Evolutionary conservation across 2,797 vertebrate genomes (phyloP).

Genomic region (Mormyrops boulengeri): DNA sequence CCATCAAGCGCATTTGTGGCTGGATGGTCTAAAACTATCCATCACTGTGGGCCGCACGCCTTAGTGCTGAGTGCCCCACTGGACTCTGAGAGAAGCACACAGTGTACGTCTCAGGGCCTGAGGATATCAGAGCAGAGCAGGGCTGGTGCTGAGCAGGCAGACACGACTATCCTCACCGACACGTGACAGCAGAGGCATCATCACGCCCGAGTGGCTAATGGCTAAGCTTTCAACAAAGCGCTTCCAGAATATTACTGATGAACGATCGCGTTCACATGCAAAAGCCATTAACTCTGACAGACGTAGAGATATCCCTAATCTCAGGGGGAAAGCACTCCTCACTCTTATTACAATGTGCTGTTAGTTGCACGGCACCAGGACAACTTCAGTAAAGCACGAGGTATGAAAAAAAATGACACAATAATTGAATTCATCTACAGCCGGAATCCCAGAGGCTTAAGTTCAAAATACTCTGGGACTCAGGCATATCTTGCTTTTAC

Average conservation of each 20-base stretch:
- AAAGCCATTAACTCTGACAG: background rate
- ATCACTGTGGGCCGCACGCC: background rate
- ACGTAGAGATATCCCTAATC: background rate
- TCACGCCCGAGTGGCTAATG: background rate
- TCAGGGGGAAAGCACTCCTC: background rate
- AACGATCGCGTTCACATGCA: background rate
- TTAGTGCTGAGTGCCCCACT: background rate
- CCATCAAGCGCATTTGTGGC: background rate
- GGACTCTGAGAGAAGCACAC: background rate
- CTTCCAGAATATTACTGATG: background rate
- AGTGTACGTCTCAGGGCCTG: background rate
- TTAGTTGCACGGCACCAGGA: background rate
- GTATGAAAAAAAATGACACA: background rate
- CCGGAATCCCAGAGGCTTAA: background rate
- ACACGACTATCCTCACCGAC: background rate
- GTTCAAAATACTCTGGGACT: background rate
- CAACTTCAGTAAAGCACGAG: background rate
- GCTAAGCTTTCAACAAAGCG: background rate
- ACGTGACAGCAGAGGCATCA: background rate
- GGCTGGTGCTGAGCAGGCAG: background rate
- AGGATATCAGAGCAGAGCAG: background rate
- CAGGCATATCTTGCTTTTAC: background rate
- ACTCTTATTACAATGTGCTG: background rate
- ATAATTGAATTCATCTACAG: conserved; percentile 10
- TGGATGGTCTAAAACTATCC: background rate